A percentile compares a stretch with the other conserved stretches of the same genome.
Evolutionary conservation across 2,888 invertebrate species (phyloP).

Genomic region (Mimas tiliae): DNA sequence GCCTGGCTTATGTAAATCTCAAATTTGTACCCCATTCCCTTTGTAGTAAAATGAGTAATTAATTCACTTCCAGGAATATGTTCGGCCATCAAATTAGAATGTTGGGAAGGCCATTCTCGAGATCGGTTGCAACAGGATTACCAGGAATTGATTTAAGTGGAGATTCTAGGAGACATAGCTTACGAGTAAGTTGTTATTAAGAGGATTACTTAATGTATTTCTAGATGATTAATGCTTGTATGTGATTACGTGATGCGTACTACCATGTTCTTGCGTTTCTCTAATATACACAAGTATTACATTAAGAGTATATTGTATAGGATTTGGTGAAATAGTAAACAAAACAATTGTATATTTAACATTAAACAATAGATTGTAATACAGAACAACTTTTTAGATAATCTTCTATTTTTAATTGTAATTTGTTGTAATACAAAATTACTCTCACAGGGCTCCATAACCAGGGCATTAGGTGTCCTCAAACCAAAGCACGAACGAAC

Average conservation of each 20-base stretch:
- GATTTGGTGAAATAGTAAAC: too few relatives aligned
- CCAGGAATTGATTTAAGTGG: slow-evolving; percentile 79
- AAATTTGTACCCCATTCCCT: slow-evolving; percentile 54
- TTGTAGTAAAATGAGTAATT: slow-evolving; percentile 60
- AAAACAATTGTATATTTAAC: too few relatives aligned
- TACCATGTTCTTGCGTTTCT: background rate
- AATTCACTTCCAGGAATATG: slow-evolving; percentile 84
- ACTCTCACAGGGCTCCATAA: slow-evolving; percentile 88
- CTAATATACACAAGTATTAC: background rate
- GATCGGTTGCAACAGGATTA: slow-evolving; percentile 86
- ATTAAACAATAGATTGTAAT: too few relatives aligned
- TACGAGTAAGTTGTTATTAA: slow-evolving; percentile 75
- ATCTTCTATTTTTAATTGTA: background rate
- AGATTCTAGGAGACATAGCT: slow-evolving; percentile 84
- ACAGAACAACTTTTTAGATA: too few relatives aligned
- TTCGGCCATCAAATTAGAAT: slow-evolving; percentile 87
- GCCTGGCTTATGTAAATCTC: slow-evolving; percentile 70
- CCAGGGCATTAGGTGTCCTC: slow-evolving; percentile 89
- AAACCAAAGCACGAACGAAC: slow-evolving; percentile 86
- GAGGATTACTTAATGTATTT: background rate
- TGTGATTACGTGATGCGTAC: background rate
- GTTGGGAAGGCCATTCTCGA: slow-evolving; percentile 87
- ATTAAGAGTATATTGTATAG: too few relatives aligned
- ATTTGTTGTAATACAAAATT: background rate
- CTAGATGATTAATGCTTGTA: background rate